Evolutionary conservation across 2,888 invertebrate genomes (phyloP).

Genomic region (Parnassius glacialis): DNA sequence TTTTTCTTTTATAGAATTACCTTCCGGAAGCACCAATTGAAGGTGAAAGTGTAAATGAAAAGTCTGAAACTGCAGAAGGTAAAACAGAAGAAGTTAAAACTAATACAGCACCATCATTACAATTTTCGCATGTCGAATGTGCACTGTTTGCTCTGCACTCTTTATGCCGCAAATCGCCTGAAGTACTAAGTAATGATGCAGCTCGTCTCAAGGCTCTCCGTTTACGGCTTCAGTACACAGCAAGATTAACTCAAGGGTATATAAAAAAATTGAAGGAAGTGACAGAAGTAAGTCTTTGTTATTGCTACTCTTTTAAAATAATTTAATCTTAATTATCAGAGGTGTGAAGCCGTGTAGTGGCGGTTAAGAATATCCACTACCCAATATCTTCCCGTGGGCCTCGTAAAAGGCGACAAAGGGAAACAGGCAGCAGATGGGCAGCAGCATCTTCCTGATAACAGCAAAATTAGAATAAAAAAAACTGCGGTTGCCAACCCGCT

Average conservation of each 20-base stretch:
- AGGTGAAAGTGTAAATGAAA: slow-evolving; percentile 62
- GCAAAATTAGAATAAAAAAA: too few species aligned
- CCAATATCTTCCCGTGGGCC: too few species aligned
- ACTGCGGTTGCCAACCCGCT: too few species aligned
- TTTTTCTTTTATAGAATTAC: slow-evolving; percentile 82
- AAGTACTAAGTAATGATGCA: slow-evolving; percentile 86
- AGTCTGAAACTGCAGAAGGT: slow-evolving; percentile 41
- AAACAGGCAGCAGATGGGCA: too few species aligned
- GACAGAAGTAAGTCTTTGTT: slow-evolving; percentile 59
- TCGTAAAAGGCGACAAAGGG: too few species aligned
- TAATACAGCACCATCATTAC: slow-evolving; percentile 88
- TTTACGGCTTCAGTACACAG: slow-evolving; percentile 93
- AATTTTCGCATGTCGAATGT: slow-evolving; percentile 97
- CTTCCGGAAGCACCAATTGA: slow-evolving; percentile 93
- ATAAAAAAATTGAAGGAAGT: slow-evolving; percentile 85
- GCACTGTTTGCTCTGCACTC: slow-evolving; percentile 89
- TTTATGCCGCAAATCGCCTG: slow-evolving; percentile 89
- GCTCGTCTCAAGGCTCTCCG: slow-evolving; percentile 91
- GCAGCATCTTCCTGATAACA: too few species aligned
- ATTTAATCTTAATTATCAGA: too few species aligned
- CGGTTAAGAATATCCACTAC: too few species aligned
- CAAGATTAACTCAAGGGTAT: slow-evolving; percentile 93
- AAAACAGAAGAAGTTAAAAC: slow-evolving; percentile 57
- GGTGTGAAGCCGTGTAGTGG: too few species aligned
- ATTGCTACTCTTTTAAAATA: too few species aligned